Evolutionary conservation across 2,888 invertebrate genomes (phyloP), one percentile per base, ranked within the genome.

Genomic region (Coleophora deauratella): DNA sequence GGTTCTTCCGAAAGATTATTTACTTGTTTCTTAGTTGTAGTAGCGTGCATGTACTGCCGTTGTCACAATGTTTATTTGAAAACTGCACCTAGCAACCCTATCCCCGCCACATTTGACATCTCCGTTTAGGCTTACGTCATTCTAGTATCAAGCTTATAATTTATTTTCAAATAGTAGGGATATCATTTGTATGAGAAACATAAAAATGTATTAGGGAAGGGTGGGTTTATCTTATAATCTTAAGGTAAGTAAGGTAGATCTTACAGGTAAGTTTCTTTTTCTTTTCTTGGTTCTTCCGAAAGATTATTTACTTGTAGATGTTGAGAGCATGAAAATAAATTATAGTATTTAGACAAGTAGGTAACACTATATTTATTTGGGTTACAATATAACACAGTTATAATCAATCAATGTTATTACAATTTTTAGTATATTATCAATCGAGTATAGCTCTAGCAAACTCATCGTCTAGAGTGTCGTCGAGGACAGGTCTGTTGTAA

Each of bases 401-500:
- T 28, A 28, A 8, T 28, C 9, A 8, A 9, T 9, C 28, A 28
- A 28, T 9, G 6, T 8, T 8, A 8, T 28, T 8, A 28, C 28
- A 28, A 28, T 28, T 9, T 8, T 8, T 28, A 28, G 28, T 14
- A n/a, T n/a, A 9, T n/a, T n/a, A n/a, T n/a, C n/a, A 15, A 41
- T 28, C 13, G 2, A 33, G 8, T 15, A 41, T 41, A 7, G 4
- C 27, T 9, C 12, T 13, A n/a, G 31, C 41, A 37, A 37, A 37
- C 28, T 12, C 2, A 12, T 34, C 33, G 10, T 39, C 13, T 1
- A 28, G 28, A 28, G 34, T 14, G 9, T 35, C 11, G 3, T 33
- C 30, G 9, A 10, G n/a, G 33, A 37, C n/a, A 27, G 37, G 27
- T 27, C 41, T 27, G 15, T 40, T 40, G 33, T 41, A 41, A 28